phyloP scores from a whole-genome alignment of 2,888 invertebrate species.

The Erebia epiphron region DNA sequence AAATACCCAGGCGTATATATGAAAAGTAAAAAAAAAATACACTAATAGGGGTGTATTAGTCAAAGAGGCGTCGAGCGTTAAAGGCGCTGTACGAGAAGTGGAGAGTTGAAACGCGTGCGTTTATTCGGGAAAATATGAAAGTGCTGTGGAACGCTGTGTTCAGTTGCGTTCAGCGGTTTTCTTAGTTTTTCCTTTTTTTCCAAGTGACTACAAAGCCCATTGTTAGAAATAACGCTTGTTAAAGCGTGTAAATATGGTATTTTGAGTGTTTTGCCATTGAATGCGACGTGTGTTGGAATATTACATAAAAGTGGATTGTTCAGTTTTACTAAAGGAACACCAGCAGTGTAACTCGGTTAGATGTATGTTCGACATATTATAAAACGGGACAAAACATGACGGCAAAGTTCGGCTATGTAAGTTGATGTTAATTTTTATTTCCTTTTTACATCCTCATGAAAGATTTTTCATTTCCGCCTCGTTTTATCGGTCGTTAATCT shows the following conservation, averaged over 20 bases:
- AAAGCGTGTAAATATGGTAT: constrained; percentile 67
- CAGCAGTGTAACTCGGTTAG: constrained; percentile 79
- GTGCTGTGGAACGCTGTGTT: constrained; percentile 74
- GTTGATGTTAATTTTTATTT: constrained; percentile 47
- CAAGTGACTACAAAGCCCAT: constrained; percentile 77
- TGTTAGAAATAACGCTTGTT: constrained; percentile 66
- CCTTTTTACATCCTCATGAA: constrained; percentile 38
- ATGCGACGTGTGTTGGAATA: constrained; percentile 74
- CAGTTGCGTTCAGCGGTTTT: constrained; percentile 63
- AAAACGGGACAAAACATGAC: constrained; percentile 84
- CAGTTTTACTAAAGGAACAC: constrained; percentile 74
- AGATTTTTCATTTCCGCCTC: constrained; percentile 39
- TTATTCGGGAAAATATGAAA: constrained; percentile 75
- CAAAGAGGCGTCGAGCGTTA: constrained; percentile 58
- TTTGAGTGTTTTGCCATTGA: constrained; percentile 73
- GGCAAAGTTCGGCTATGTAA: constrained; percentile 84
- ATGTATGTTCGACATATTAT: constrained; percentile 81
- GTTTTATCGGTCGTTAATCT: constrained; percentile 39
- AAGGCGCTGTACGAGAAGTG: constrained; percentile 63
- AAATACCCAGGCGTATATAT: constrained; percentile 60
- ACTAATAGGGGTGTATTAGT: constrained; percentile 43
- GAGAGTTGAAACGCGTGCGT: constrained; percentile 61
- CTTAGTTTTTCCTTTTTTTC: constrained; percentile 54
- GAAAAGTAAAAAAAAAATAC: constrained; percentile 57
- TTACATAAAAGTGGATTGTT: constrained; percentile 79